phyloP scores from a whole-genome alignment of 2,113 vertebrate species.

The Chrysemys picta region DNA sequence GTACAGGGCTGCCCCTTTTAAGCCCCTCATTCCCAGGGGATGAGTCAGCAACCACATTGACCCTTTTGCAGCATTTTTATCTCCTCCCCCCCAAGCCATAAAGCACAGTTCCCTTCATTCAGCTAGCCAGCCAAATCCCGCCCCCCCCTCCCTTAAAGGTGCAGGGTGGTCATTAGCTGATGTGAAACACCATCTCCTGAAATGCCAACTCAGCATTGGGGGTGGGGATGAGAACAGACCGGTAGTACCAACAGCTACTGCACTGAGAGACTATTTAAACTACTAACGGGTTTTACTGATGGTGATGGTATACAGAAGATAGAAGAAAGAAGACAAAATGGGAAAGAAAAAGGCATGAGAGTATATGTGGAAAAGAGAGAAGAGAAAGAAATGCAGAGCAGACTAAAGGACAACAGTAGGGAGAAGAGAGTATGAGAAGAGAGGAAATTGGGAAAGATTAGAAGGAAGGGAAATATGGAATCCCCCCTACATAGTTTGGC shows the following conservation, averaged over 20 bases:
- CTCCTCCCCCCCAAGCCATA: too few relatives aligned
- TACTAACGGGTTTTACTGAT: not conserved
- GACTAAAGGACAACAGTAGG: not conserved
- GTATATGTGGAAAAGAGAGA: not conserved
- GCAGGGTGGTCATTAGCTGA: not conserved
- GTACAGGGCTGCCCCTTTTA: too few relatives aligned
- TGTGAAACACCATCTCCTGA: not conserved
- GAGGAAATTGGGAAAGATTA: not conserved
- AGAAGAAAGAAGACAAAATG: not conserved
- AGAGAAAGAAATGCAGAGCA: not conserved
- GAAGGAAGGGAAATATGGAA: accelerated
- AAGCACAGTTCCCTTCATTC: too few relatives aligned
- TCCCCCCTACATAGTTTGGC: not conserved
- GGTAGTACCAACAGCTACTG: not conserved
- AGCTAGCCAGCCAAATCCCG: too few relatives aligned
- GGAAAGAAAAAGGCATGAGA: not conserved
- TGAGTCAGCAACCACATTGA: too few relatives aligned
- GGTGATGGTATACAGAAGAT: not conserved
- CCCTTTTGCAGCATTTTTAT: too few relatives aligned
- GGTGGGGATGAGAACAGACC: not conserved
- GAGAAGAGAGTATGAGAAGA: not conserved
- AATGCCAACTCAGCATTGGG: not conserved
- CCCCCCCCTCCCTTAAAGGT: too few relatives aligned
- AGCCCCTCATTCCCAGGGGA: too few relatives aligned
- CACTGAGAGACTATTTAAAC: not conserved